Conservation (phyloP, 2,888 invertebrate species). For the Didymodactylos carnosus region DNA sequence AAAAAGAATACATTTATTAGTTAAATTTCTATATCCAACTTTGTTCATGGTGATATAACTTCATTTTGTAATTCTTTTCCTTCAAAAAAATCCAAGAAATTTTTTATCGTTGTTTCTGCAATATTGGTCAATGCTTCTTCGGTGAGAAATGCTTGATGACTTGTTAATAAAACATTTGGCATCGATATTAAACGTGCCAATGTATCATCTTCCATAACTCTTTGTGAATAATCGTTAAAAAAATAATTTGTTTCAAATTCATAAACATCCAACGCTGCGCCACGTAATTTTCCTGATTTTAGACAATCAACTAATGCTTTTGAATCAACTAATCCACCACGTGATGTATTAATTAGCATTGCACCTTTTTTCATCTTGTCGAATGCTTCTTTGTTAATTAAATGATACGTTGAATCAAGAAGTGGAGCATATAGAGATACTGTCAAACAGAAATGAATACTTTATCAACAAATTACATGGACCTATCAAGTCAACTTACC, state of each 20-base stretch:
- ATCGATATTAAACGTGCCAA: background rate
- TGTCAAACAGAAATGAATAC: background rate
- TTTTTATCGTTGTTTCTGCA: background rate
- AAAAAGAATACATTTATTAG: no score
- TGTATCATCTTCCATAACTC: constrained; percentile 4
- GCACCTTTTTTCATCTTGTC: background rate
- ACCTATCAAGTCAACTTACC: background rate
- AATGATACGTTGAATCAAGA: background rate
- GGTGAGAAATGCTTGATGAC: constrained; percentile 4
- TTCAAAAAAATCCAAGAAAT: background rate
- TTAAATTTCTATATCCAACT: background rate
- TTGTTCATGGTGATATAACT: background rate
- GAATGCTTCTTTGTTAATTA: background rate
- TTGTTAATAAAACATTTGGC: background rate
- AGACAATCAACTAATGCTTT: background rate
- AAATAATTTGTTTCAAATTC: constrained; percentile 1
- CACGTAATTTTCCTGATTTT: background rate
- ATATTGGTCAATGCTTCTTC: constrained; percentile 1
- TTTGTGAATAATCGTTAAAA: background rate
- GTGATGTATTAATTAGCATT: constrained; percentile 3
- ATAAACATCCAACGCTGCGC: background rate
- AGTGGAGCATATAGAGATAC: background rate
- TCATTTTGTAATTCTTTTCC: background rate
- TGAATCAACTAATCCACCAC: constrained; percentile 1
- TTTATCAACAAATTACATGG: background rate